Evolutionary conservation across 2,113 vertebrate species (phyloP), one percentile per base, ranked within the genome.

Genomic region (Axis porcinus): DNA sequence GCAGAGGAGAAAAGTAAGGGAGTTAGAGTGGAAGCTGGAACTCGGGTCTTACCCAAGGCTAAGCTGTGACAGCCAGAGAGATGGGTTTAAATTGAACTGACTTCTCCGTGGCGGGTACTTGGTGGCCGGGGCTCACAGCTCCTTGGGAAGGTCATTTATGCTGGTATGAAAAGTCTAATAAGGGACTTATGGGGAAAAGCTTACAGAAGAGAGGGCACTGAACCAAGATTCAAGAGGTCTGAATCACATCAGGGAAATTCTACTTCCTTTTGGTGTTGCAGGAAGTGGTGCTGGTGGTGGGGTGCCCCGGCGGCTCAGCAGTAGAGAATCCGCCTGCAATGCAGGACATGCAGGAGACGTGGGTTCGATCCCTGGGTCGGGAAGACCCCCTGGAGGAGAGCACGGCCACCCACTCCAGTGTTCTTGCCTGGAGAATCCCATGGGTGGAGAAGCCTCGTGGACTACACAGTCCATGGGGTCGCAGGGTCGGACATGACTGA

Each of bases 41-140:
- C 17, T 54, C 55, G 1, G 9, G 12, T 60, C 74, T 83, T 25
- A 57, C 45, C 5, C 6, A 88, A 82, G 25, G 21, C 19, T 23
- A n/a, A 19, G 23, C 13, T 8, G 2, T 12, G 21, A 17, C 40
- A 8, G 7, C 14, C 25, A 1, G 67, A 58, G 5, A 64, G 36
- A 13, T 40, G 9, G 11, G 14, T 76, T 16, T 28, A 17, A 86
- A 12, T 5, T 16, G 0, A 27, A 16, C 16, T 94, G 52, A n/a
- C 21, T 36, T 54, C 12, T 14, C 3, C 1, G 1, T 5, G 40
- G 7, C 8, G 2, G 5, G 36, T 7, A 64, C 28, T 19, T 45
- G 36, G 27, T 7, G 19, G 7, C 27, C 12, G 16, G 43, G 30
- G 17, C 43, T 40, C 7, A 36, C 0, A 30, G 81, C 12, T 43